Evolutionary conservation across 2,888 invertebrate species (phyloP), one percentile per base, ranked within the genome.

Genomic region (Kuschelorhynchus macadamiae): DNA sequence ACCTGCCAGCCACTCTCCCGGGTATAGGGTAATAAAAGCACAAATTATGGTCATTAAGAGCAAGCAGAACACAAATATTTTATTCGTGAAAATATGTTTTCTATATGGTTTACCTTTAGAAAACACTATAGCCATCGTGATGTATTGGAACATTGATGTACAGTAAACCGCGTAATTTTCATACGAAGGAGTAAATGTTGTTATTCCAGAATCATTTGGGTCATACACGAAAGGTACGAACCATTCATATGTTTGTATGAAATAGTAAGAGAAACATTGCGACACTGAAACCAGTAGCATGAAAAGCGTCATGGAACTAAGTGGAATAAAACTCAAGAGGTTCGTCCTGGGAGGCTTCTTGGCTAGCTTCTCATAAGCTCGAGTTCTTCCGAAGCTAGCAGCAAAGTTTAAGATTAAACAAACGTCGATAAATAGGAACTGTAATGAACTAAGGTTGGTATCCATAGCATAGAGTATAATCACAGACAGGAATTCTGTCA

Each of bases 401-500:
- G 89, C 89, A 71, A 91, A 87, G 53, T 87, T 86, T 1, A 90
- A 85, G 46, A 90, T 86, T 1, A 91, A 80, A 69, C 85, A 86
- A 14, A 91, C 85, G 76, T 91, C 91, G 63, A 90, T 88, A 80
- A 89, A 91, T 0, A 91, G 82, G 77, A 89, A 91, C 76, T 91
- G 87, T 44, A 88, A 77, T 69, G 90, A 89, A 1, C 88, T 87
- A 60, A 91, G 77, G 77, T 89, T 89, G 12, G 85, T 85, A 71
- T 88, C 87, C 78, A 91, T 90, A 32, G 85, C 84, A 82, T 97
- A 97, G 0, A 97, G 85, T 52, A 97, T 90, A 75, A 96, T 92
- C 25, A 96, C 95, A 0, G 96, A 95, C 56, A 92, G 86, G 84
- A 97, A 97, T 82, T 97, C 96, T 0, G 95, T 92, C 53, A 97